phyloP scores from a whole-genome alignment of 2,113 vertebrate genomes.

The Steatornis caripensis region DNA sequence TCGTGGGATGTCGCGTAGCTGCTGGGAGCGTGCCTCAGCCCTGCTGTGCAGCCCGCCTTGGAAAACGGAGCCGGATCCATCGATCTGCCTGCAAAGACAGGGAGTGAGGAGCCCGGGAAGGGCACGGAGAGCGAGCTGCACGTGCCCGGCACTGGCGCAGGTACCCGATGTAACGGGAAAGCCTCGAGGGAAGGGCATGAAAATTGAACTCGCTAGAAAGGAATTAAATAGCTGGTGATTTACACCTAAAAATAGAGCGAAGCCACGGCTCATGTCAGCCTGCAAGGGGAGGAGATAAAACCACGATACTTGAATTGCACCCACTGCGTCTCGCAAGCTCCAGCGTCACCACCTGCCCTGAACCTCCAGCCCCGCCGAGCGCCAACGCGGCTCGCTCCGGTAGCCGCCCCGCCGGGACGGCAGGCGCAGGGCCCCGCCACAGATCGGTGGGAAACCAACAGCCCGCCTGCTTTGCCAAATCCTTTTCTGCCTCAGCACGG shows the following conservation, averaged over 20 bases:
- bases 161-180: not conserved
- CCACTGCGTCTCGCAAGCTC: not conserved
- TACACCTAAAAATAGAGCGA: conserved; percentile 2
- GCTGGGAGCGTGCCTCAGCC: not conserved
- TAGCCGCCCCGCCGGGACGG: not conserved
- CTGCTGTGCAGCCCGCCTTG: not conserved
- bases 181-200: not conserved
- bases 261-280: not conserved
- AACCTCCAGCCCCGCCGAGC: not conserved
- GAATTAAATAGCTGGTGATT: conserved; percentile 36
- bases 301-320: not conserved
- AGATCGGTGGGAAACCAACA: too few species aligned
- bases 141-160: rapidly evolving
- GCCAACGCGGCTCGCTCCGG: rapidly evolving
- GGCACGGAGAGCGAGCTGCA: not conserved
- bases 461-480: not conserved
- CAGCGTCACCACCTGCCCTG: not conserved
- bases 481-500: not conserved
- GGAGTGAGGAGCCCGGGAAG: not conserved
- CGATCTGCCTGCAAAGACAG: not conserved
- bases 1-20: rapidly evolving
- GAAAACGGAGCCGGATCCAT: not conserved
- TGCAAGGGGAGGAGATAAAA: not conserved
- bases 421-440: rapidly evolving
- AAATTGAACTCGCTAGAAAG: not conserved